phyloP scores from a whole-genome alignment of 2,113 vertebrate genomes.

The Anas platyrhynchos region DNA sequence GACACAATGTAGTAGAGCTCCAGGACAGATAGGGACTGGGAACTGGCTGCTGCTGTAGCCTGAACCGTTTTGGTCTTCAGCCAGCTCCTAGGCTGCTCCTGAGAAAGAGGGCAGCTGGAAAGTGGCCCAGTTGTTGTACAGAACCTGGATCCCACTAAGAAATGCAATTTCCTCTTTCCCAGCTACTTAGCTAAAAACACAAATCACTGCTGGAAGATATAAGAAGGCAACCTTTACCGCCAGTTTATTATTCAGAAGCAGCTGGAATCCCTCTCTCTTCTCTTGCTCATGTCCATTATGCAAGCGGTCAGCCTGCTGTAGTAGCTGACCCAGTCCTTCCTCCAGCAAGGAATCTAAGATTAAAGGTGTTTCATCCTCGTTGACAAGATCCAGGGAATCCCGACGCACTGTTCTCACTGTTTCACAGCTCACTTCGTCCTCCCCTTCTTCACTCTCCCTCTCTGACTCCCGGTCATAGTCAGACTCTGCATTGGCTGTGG shows the following conservation, averaged over 20 bases:
- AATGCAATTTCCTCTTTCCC: not conserved
- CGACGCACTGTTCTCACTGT: constrained; percentile 82
- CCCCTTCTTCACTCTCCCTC: constrained; percentile 81
- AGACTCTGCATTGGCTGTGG: constrained; percentile 91
- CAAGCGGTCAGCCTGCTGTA: constrained; percentile 85
- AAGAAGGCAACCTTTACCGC: constrained; percentile 74
- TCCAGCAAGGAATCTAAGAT: not conserved
- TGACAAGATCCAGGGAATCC: constrained; percentile 73
- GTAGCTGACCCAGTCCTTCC: constrained; percentile 82
- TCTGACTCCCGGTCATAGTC: constrained; percentile 90
- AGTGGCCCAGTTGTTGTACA: not conserved
- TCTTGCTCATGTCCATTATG: constrained; percentile 79
- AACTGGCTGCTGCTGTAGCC: not conserved
- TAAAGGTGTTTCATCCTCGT: constrained; percentile 10
- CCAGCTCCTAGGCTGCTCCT: not conserved
- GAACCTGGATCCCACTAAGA: not conserved
- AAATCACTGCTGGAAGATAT: not conserved
- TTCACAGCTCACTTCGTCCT: constrained; percentile 86
- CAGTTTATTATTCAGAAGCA: constrained; percentile 86
- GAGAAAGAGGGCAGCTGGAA: not conserved
- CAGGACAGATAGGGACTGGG: not conserved
- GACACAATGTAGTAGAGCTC: not conserved
- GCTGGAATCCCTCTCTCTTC: constrained; percentile 85
- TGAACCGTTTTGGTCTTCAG: not conserved
- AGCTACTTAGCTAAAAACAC: not conserved